Evolutionary conservation across 2,797 vertebrate genomes (phyloP).

Genomic region (Neosalanx taihuensis): DNA sequence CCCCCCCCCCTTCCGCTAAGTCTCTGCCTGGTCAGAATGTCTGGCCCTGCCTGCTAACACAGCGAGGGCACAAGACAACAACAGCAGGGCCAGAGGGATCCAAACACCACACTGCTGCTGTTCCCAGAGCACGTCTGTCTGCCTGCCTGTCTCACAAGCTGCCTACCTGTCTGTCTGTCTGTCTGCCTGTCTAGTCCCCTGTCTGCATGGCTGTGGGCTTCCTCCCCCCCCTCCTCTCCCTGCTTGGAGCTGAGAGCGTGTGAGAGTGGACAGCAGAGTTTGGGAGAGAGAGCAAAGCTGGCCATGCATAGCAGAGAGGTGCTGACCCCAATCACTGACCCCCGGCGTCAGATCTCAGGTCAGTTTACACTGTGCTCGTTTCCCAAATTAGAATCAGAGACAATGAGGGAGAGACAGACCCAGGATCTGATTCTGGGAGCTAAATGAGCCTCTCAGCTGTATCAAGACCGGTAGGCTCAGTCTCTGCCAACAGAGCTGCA

Average conservation of each 20-base stretch:
- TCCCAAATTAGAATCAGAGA: not conserved
- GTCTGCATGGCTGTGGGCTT: not conserved
- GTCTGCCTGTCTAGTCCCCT: not conserved
- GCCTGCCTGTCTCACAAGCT: not conserved
- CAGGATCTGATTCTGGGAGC: not conserved
- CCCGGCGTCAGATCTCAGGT: not conserved
- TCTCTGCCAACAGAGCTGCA: not conserved
- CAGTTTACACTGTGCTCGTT: not conserved
- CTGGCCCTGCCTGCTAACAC: no score
- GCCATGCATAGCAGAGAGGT: slow-evolving; percentile 29
- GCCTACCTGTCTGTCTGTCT: not conserved
- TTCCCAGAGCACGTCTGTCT: slow-evolving; percentile 5
- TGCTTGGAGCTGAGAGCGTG: no score
- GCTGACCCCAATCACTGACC: slow-evolving; percentile 28
- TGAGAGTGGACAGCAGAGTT: not conserved
- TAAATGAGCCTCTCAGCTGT: not conserved
- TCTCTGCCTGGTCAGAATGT: not conserved
- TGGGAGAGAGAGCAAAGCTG: not conserved
- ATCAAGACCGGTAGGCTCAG: not conserved
- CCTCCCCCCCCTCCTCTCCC: no score
- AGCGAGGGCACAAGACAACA: not conserved
- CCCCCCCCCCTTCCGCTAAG: not conserved
- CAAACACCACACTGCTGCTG: slow-evolving; percentile 15
- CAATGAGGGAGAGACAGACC: not conserved
- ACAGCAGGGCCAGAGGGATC: slow-evolving; percentile 16